phyloP scores from a whole-genome alignment of 2,797 vertebrate species.

The Hybognathus amarus region DNA sequence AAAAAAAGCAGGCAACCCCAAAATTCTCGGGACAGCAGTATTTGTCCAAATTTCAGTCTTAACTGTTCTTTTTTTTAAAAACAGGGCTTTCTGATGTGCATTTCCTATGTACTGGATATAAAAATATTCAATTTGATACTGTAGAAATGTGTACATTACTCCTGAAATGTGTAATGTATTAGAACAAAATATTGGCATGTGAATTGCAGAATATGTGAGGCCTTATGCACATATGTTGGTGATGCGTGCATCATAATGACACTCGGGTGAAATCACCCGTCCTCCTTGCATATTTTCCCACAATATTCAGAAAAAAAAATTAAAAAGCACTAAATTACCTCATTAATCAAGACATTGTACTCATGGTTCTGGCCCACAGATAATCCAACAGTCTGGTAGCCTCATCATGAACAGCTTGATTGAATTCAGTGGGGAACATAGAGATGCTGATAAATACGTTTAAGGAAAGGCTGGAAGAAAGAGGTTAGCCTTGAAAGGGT shows the following conservation, averaged over 20 bases:
- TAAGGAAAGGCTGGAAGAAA: conserved; percentile 9
- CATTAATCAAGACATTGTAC: conserved; percentile 18
- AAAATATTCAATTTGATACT: background rate
- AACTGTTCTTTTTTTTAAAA: no score
- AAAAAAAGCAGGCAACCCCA: no score
- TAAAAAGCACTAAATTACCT: conserved; percentile 8
- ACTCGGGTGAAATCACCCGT: background rate
- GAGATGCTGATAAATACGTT: conserved; percentile 43
- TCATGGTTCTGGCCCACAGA: background rate
- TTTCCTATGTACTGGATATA: background rate
- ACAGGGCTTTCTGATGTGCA: background rate
- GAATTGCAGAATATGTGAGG: background rate
- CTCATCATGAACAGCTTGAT: conserved; percentile 19
- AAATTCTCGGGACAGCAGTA: no score
- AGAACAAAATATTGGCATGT: background rate
- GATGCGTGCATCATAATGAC: background rate
- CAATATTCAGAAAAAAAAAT: background rate
- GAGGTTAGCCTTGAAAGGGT: background rate
- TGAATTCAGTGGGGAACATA: conserved; percentile 16
- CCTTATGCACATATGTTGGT: background rate
- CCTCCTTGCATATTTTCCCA: background rate
- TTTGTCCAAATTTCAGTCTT: no score
- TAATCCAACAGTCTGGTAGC: conserved; percentile 34
- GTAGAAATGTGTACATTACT: background rate
- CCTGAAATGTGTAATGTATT: background rate